Base-by-base conservation (phyloP, 2,888 invertebrate species). In the Cyclophora punctaria region DNA sequence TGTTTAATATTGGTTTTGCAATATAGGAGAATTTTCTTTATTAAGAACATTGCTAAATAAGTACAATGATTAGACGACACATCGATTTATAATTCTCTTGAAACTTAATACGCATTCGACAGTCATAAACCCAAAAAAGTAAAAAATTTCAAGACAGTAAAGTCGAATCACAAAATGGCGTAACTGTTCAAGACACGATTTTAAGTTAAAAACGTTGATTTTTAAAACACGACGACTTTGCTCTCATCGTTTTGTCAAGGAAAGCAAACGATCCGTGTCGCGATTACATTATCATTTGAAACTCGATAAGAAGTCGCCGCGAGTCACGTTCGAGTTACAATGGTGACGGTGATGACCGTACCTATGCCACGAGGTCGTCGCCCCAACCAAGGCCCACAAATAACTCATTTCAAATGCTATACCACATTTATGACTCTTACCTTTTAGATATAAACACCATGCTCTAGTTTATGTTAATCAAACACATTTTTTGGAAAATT, bases 331-430 rank as follows among this genome's bases (percentile, higher is more conserved):
- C 64, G 64, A 65, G 62, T 58, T 63, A 50, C 54, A 53, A 45
- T 48, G 48, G 60, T 63, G 63, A 63, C 64, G 67, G 65, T 49
- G 48, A 41, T 41, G 48, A 40, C 44, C 47, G 34, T 63, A 63
- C 63, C 58, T 62, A 66, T 67, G 66, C 62, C 56, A 52, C 52
- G 71, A 71, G 73, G 73, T 74, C 75, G 62, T 63, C 70, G 71
- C 46, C 72, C 76, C 60, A 34, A 62, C 55, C 70, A 71, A 73
- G 69, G 68, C 62, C 66, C 41, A 48, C 62, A 58, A 62, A 63
- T 66, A 55, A 60, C 59, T 64, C 64, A 59, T 63, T 62, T 63
- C 63, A 56, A 61, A 62, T 58, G 37, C 37, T 37, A 37, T 57
- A 46, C 54, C 49, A 49, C 57, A 52, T 57, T 37, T 37, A 37